Conservation (phyloP, 2,113 vertebrate genomes). For the Camelus dromedarius region DNA sequence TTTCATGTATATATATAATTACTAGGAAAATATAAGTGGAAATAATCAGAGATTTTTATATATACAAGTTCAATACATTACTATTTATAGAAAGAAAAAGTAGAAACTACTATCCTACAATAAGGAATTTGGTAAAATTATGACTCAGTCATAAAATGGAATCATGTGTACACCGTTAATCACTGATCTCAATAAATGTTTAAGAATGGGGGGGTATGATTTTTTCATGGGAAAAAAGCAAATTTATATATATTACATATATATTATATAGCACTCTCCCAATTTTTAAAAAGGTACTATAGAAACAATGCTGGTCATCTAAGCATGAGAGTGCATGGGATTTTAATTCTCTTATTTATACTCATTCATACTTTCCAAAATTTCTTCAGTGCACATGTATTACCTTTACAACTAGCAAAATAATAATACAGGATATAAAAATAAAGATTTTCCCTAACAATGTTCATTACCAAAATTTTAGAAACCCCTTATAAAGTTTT, state of each 20-base stretch:
- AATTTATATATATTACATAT: neutral
- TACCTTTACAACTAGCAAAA: conserved; percentile 32
- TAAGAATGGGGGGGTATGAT: conserved; percentile 3
- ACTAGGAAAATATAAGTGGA: neutral
- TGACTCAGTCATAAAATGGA: neutral
- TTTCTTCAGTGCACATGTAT: neutral
- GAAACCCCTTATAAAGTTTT: neutral
- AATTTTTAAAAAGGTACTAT: neutral
- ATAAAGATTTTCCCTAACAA: conserved; percentile 7
- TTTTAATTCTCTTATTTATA: conserved; percentile 41
- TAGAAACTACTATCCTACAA: neutral
- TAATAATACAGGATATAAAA: neutral
- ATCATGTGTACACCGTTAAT: neutral
- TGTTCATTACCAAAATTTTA: conserved; percentile 36
- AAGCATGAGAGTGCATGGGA: neutral
- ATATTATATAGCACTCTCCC: neutral
- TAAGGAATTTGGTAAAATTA: conserved; percentile 14
- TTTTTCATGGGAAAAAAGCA: conserved; percentile 3
- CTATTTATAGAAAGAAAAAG: neutral
- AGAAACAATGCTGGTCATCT: neutral
- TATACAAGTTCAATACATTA: neutral
- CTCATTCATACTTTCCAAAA: neutral
- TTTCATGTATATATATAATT: neutral
- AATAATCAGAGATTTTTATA: neutral
- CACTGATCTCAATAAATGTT: neutral